A percentile compares a stretch with the other conserved stretches of the same genome.
phyloP scores from a whole-genome alignment of 2,113 vertebrate genomes.

The Nyctibius bracteatus region DNA sequence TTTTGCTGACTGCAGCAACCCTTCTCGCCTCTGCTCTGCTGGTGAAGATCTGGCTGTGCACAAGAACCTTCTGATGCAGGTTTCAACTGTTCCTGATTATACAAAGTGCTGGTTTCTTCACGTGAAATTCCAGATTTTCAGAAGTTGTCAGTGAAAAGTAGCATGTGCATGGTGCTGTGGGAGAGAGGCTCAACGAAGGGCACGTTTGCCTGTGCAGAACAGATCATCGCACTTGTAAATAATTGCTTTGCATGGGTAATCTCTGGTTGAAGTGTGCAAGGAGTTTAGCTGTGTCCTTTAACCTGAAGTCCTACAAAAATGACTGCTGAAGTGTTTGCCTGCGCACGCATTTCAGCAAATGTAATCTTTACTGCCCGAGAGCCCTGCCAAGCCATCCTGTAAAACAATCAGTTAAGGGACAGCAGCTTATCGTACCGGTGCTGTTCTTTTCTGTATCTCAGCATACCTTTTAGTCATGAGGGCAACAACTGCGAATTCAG shows the following conservation, averaged over 20 bases:
- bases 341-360: not conserved
- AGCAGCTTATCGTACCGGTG: not conserved
- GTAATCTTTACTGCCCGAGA: not conserved
- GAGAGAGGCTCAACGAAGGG: not conserved
- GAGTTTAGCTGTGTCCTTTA: not conserved
- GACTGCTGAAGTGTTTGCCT: not conserved
- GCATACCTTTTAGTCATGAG: not conserved
- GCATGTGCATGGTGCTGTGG: accelerated
- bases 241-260: accelerated
- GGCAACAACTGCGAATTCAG: not conserved
- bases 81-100: accelerated
- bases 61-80: not conserved
- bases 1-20: not conserved
- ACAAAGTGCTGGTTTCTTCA: not conserved
- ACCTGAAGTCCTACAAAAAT: accelerated
- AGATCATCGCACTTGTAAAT: accelerated
- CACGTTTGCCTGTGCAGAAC: accelerated
- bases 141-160: accelerated
- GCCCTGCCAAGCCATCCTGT: not conserved
- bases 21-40: not conserved
- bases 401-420: not conserved
- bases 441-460: not conserved
- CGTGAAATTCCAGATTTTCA: not conserved
- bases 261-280: not conserved
- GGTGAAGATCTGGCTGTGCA: not conserved